These are phyloP conservation scores for Drosophila eohydei DNA, from an alignment of 2,888 invertebrate species.

Conservation along the genomic window DNA sequence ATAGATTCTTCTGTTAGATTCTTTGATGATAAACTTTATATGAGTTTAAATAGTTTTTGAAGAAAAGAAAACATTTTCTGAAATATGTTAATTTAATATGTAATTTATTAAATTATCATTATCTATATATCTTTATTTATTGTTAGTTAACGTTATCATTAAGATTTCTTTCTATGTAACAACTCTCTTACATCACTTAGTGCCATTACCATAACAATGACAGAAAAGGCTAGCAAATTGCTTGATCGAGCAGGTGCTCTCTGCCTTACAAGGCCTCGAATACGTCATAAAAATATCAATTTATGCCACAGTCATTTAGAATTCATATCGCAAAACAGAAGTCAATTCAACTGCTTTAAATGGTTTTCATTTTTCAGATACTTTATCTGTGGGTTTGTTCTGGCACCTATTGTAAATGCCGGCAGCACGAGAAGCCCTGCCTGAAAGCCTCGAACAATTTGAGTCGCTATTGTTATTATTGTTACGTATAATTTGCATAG, in stretches of 20 bases:
- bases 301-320: constrained; percentile 36
- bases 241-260: neutral
- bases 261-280: neutral
- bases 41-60: too few relatives aligned
- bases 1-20: too few relatives aligned
- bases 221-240: neutral
- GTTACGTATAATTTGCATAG: constrained; percentile 51
- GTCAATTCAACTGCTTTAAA: constrained; percentile 59
- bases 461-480: constrained; percentile 46
- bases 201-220: neutral
- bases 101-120: neutral
- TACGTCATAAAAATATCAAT: constrained; percentile 27
- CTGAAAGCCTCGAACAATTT: constrained; percentile 33
- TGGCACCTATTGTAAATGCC: constrained; percentile 48
- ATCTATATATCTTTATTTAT: neutral
- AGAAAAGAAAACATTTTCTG: too few relatives aligned
- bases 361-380: constrained; percentile 48
- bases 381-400: constrained; percentile 47
- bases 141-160: neutral
- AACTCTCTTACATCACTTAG: neutral
- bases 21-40: too few relatives aligned
- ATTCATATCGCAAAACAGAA: constrained; percentile 55
- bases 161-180: neutral
- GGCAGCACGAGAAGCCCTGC: constrained; percentile 23
- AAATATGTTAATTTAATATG: neutral